Base-by-base conservation (phyloP, 2,888 invertebrate species). In the Cynaeus angustus region DNA sequence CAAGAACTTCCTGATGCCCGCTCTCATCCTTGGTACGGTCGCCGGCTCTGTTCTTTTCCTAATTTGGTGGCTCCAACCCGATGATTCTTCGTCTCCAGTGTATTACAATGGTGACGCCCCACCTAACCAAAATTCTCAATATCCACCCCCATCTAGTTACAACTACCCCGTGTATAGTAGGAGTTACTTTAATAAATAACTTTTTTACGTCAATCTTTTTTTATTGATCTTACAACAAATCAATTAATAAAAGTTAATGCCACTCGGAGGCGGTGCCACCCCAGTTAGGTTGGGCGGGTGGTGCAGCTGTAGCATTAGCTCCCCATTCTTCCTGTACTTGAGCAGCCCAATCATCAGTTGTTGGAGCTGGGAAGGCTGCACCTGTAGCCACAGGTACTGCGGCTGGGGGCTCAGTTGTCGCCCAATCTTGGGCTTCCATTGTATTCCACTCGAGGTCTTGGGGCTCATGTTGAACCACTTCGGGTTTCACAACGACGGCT, bases 241-340 rank as follows among this genome's bases (percentile, higher is more conserved):
- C 55, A 56, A 64, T 12, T 53, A 33, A 62, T 48, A 71, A 59
- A 50, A 43, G 21, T 71, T 86, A 86, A 79, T 85, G 87, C 89
- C 89, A 89, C 81, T 89, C 89, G 73, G 86, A 38, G 6, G 70
- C 84, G 43, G 89, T 85, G 71, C 89, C 88, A 73, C 90, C 90
- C 91, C 91, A 91, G 48, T 88, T 89, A 4, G 89, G 87, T 2
- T 87, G 78, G 1, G 86, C 80, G 46, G 83, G 72, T 61, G 80
- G 76, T 45, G 72, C 76, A 0, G 88, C 84, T 0, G 88, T 81
- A 0, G 86, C 80, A 6, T 85, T 81, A 3, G 86, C 82, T 0
- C 87, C 84, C 88, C 89, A 89, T 79, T 90, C 89, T 71, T 89
- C 89, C 82, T 88, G 88, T 0, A 87, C 88, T 86, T 88, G 79